Evolutionary conservation across 1,140 invertebrate species (phyloP), one percentile per base, ranked within the genome.

Genomic region (Apis florea): DNA sequence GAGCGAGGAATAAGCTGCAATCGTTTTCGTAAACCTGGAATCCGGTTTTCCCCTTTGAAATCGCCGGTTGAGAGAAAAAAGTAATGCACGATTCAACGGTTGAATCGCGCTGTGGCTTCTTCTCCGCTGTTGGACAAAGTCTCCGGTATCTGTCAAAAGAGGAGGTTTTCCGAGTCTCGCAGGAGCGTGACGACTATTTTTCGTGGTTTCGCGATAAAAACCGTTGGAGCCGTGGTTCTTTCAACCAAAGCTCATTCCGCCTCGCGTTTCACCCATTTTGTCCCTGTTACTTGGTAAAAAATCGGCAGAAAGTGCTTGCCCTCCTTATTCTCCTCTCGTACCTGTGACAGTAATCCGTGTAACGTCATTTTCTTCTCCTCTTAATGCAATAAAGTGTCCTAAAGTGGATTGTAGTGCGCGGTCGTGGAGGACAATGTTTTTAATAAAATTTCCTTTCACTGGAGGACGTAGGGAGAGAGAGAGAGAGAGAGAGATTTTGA

Each of bases 101-200:
- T 71, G 26, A 56, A 31, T 15, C 19, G 51, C 51, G 24, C n/a
- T 56, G 51, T 21, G 64, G 58, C 51, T 83, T 83, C 40, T 83
- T 68, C 53, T 49, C 47, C 61, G 69, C 68, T 63, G 71, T 84
- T 58, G n/a, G 71, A 83, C 66, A 83, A 83, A 83, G 79, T 83
- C 67, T 56, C 69, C 59, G 80, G 71, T 68, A 83, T 83, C 72
- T 71, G 75, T 83, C 82, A 83, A 63, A 82, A 26, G 49, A n/a
- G 56, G 64, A 83, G 79, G 64, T 83, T 83, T 63, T n/a, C 68
- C 70, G 40, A 59, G 63, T 67, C 69, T 56, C 59, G 56, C 40
- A 66, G 40, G 49, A 71, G 61, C 82, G 80, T 72, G 71, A 75
- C 70, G 73, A 71, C 84, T 74, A 81, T 83, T 80, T 84, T 78